Conservation (phyloP, 2,113 vertebrate species). For the Leuciscus idus region DNA sequence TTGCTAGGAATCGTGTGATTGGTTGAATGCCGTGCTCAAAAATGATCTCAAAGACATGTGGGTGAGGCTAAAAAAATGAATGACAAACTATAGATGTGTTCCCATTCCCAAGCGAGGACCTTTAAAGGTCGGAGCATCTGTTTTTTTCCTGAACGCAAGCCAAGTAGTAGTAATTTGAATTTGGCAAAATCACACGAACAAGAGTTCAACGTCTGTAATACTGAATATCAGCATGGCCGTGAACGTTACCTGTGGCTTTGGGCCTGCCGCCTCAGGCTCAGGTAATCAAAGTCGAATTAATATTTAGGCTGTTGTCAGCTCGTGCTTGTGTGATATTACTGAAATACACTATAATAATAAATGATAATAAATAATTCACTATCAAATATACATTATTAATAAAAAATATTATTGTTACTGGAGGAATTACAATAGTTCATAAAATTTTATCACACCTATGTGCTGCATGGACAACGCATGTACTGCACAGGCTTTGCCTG, state of each 20-base stretch:
- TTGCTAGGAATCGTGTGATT: background rate
- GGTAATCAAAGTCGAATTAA: background rate
- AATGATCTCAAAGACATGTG: background rate
- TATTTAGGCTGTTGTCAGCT: background rate
- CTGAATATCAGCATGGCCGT: background rate
- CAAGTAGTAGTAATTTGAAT: background rate
- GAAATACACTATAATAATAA: too few relatives aligned
- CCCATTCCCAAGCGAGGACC: too few relatives aligned
- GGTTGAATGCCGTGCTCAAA: background rate
- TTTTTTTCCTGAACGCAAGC: background rate
- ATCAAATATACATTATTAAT: background rate
- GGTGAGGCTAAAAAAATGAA: background rate
- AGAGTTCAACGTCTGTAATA: background rate
- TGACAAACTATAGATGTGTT: background rate
- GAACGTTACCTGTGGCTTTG: background rate
- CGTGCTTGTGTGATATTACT: background rate
- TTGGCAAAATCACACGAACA: background rate
- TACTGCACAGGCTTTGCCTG: background rate
- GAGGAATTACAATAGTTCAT: background rate
- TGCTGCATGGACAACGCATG: background rate
- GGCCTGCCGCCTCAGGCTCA: background rate
- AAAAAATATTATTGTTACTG: background rate
- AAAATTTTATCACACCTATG: background rate
- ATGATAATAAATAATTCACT: background rate
- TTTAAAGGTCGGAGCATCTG: background rate